phyloP scores from a whole-genome alignment of 2,113 vertebrate genomes.

The Tragelaphus strepsiceros region DNA sequence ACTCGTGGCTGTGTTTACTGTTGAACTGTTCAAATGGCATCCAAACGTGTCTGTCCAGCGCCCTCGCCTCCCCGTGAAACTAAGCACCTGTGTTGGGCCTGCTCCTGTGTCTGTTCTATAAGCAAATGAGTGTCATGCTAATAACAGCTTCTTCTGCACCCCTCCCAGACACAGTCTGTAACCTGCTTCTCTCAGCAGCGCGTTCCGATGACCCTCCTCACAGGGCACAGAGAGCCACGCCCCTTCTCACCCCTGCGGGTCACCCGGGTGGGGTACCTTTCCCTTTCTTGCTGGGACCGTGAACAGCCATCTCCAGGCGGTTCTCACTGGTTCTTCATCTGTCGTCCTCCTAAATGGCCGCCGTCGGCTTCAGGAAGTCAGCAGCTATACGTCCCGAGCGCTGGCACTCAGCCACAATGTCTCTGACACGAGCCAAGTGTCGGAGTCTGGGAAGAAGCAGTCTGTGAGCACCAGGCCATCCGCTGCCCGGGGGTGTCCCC shows the following conservation, averaged over 20 bases:
- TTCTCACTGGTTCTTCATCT: rapidly evolving
- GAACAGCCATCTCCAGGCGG: rapidly evolving
- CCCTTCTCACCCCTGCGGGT: rapidly evolving
- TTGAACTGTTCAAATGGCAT: rapidly evolving
- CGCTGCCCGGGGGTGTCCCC: rapidly evolving
- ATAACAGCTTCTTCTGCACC: rapidly evolving
- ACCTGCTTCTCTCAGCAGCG: rapidly evolving
- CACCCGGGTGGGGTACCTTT: rapidly evolving
- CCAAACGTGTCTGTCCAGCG: rapidly evolving
- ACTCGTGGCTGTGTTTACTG: neutral
- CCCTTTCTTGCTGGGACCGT: rapidly evolving
- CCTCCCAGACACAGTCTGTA: rapidly evolving
- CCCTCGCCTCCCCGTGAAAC: rapidly evolving
- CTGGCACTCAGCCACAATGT: too few species aligned
- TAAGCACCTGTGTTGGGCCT: rapidly evolving
- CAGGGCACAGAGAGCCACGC: rapidly evolving
- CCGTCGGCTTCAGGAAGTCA: rapidly evolving
- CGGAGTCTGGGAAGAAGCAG: rapidly evolving
- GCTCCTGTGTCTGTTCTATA: neutral
- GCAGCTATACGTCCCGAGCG: rapidly evolving
- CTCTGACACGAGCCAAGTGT: rapidly evolving
- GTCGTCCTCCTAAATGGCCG: rapidly evolving
- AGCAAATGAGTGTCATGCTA: neutral
- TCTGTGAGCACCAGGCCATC: rapidly evolving
- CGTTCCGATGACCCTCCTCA: rapidly evolving